Evolutionary conservation across 2,888 invertebrate species (phyloP), one percentile per base, ranked within the genome.

Genomic region (Drosophila paramelanica): DNA sequence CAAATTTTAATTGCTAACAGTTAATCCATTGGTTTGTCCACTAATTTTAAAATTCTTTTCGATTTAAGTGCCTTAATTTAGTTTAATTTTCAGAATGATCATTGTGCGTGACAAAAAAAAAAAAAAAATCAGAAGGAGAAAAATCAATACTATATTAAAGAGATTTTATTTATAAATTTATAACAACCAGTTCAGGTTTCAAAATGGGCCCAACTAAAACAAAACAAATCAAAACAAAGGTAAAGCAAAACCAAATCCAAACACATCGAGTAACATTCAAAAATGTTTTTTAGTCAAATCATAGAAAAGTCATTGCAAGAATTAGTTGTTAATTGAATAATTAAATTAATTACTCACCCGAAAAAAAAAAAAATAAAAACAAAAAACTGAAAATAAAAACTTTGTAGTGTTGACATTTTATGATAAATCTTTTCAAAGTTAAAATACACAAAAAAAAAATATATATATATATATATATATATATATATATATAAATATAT

Each of bases 1-100:
- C 69, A 69, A 72, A 36, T 45, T 61, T 59, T 27, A 47, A 58
- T 66, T 73, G 39, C 73, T 59, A 76, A 60, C 57, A 67, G 56
- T 67, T 55, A 45, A 41, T 50, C 3, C 11, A 8, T 49, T 53
- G 33, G 47, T 67, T 73, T 68, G 31, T 45, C n/a, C 31, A 14
- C 51, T 55, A 31, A 47, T 64, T 74, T 65, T 57, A 43, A 38
- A 49, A 50, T 73, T 61, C 25, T 62, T 67, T 79, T 77, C 64
- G 66, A 71, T 82, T 86, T 85, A 83, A 87, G 87, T 87, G 87
- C 87, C 87, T 87, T 87, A 88, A 89, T 89, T 84, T 79, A 71
- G 72, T 68, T 70, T 65, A 55, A 66, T 68, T 85, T 73, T 59
- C 47, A 42, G 42, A 20, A 23, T 5, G 36, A 36, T 36, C 11